Evolutionary conservation across 1,140 invertebrate species (phyloP), one percentile per base, ranked within the genome.

Genomic region (Drosophila sucinea): DNA sequence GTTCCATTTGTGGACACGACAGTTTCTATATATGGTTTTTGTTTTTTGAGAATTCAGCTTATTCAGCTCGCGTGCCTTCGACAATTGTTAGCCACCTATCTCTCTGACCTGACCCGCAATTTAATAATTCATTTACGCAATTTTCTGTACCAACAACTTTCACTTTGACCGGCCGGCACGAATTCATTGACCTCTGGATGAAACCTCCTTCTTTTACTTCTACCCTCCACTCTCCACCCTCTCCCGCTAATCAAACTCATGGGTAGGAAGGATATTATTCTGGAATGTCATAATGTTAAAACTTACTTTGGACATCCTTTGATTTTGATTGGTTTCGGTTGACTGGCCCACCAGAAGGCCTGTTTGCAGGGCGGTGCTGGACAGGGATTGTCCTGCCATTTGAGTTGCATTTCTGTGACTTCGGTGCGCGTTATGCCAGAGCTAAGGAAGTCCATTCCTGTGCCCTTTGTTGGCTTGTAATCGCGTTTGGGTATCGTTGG

Each of bases 41-140:
- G 23, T 30, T 60, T 6, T 29, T 67, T 54, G 38, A 56, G 54
- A 60, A 60, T 64, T 27, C 23, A 8, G 11, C 44, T 51, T 11
- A 51, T 51, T 56, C 11, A 38, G 58, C 17, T 83, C 38, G 81
- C 81, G 81, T 85, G 81, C 70, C 63, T 51, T 27, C 30, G 38
- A 40, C 57, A 32, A 29, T 66, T 72, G 67, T 66, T 60, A 54
- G 67, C 63, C 33, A 30, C 17, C 40, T 62, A 75, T 62, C 77
- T 62, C 77, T 55, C 5, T 51, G 44, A 54, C 60, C 80, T 25
- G 40, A 44, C 61, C 55, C 27, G 35, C 56, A 30, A 56, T 58
- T 89, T 75, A 89, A 89, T 87, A 89, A 89, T 84, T 89, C 55
- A 89, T 89, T 89, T 89, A 81, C 84, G 84, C 84, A 90, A 84